Evolutionary conservation across 2,113 vertebrate genomes (phyloP), one percentile per base, ranked within the genome.

Genomic region (Passer montanus): DNA sequence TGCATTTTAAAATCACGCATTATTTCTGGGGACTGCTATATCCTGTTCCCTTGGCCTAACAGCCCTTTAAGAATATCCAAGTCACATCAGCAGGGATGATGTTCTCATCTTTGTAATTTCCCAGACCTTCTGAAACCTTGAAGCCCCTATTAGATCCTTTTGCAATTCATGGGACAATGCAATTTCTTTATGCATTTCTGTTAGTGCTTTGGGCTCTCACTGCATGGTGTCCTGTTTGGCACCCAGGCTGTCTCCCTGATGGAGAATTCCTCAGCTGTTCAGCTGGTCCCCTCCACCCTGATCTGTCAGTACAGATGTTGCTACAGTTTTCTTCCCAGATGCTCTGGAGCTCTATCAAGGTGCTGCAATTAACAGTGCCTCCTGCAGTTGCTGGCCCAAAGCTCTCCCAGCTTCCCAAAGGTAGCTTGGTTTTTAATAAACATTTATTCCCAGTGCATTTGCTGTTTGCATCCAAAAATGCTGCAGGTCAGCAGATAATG

Each of bases 391-490:
- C 52, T 3, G 4, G 27, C 46, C 47, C 44, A 44, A 87, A 91
- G 30, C 33, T 44, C 68, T 88, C 56, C 33, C 49, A 78, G 64
- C 26, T 84, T 47, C 3, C 4, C 55, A 74, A 70, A 63, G 2
- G 14, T 88, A 80, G 24, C 59, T 81, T 84, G 44, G 0, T 24
- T 72, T 93, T 81, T 44, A 3, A 4, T 76, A 89, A 93, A 90
- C 87, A 94, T 96, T 94, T 96, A 89, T 94, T 94, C 80, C 76
- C 73, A 53, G 60, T 60, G 20, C 64, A 58, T 81, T 60, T 68
- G 74, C 41, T 95, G 49, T 93, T 94, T 96, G 68, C 66, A 92
- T 89, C 70, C 68, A 39, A 80, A 55, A 87, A 63, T 11, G 43
- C 70, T 89, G 73, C 76, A 1, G 28, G 50, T 79, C 90, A 90